These are phyloP conservation scores for Engraulis encrasicolus DNA, from an alignment of 2,113 vertebrate species.

Conservation along the genomic window DNA sequence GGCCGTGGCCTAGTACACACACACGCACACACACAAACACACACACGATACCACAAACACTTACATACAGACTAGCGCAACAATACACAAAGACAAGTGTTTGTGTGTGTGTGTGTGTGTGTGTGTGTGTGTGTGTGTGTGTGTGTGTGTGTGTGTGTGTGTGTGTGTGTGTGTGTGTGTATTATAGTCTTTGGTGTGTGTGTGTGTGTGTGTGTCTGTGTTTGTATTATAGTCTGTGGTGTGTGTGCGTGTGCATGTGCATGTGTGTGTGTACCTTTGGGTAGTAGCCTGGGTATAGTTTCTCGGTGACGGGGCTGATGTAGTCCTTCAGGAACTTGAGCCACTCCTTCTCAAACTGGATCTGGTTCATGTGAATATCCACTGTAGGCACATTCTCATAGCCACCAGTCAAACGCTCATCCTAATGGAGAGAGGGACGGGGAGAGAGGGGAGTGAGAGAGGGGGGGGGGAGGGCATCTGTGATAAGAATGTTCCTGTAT, in stretches of 20 bases:
- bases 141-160: not conserved
- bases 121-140: not conserved
- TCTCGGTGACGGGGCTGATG: conserved; percentile 82
- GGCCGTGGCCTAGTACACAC: conserved; percentile 74
- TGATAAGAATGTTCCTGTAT: no score
- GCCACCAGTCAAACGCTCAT: conserved; percentile 81
- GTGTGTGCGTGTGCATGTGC: conserved; percentile 21
- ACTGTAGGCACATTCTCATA: conserved; percentile 90
- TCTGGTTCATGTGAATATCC: conserved; percentile 90
- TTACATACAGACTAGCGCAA: no score
- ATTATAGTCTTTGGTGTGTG: no score
- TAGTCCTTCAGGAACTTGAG: conserved; percentile 84
- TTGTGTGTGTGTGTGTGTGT: no score
- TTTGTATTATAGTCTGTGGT: not conserved
- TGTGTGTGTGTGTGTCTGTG: not conserved
- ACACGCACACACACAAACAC: conserved; percentile 33
- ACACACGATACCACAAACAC: conserved; percentile 5
- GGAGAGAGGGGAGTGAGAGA: no score
- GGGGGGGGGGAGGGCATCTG: no score
- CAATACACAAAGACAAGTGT: no score
- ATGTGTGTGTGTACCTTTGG: conserved; percentile 75
- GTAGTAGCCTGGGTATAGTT: conserved; percentile 84
- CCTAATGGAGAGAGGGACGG: no score
- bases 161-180: not conserved
- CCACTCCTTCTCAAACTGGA: conserved; percentile 86